Percentiles rank a stretch among this genome's conserved stretches.
phyloP scores from a whole-genome alignment of 1,140 invertebrate genomes.

The Papilio xuthus region DNA sequence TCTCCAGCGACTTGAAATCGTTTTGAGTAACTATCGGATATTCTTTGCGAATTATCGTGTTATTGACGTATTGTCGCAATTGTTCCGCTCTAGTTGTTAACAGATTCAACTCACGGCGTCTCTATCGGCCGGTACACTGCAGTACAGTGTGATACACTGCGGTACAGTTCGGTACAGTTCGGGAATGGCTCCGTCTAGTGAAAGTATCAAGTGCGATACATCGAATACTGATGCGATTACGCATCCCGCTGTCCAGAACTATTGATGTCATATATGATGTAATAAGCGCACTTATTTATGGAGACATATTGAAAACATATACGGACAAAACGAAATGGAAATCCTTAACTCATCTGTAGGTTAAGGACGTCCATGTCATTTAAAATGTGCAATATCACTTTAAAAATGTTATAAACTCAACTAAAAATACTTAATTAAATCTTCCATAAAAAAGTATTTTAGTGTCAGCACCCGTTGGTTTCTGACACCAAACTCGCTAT shows the following conservation, averaged over 20 bases:
- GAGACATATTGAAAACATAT: background rate
- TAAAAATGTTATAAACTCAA: no score
- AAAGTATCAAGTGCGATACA: conserved; percentile 54
- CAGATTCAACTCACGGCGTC: conserved; percentile 55
- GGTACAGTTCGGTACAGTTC: conserved; percentile 47
- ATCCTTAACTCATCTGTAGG: no score
- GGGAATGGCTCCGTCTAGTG: conserved; percentile 59
- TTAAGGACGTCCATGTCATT: no score
- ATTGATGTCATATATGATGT: conserved; percentile 35
- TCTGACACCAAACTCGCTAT: no score
- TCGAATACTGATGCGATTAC: conserved; percentile 59
- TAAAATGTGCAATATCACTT: no score
- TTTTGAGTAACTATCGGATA: conserved; percentile 13
- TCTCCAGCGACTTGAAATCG: background rate
- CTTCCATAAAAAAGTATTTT: no score
- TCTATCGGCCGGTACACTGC: conserved; percentile 46
- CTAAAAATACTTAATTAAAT: no score
- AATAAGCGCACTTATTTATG: conserved; percentile 12
- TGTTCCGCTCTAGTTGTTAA: conserved; percentile 61
- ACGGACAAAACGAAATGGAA: background rate
- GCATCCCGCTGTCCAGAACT: conserved; percentile 40
- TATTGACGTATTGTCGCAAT: conserved; percentile 44
- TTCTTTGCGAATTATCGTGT: conserved; percentile 47
- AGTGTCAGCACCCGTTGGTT: no score
- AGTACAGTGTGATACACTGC: no score